These are phyloP conservation scores for Neocloeon triangulifer DNA, from an alignment of 1,140 invertebrate species.

Conservation along the genomic window DNA sequence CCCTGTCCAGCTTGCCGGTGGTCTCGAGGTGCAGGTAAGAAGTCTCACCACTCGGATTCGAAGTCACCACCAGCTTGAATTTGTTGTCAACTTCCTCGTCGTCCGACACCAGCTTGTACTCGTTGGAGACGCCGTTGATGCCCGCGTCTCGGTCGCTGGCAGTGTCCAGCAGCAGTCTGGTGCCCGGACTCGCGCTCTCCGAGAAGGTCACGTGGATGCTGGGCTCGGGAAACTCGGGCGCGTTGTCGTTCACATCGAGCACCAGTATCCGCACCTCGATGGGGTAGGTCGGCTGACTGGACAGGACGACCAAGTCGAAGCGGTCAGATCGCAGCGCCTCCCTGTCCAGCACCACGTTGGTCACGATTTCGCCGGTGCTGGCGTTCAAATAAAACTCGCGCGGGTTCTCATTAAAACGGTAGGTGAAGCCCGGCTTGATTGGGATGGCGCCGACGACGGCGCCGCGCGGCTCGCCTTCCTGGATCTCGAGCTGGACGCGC, in stretches of 20 bases:
- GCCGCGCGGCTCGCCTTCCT: conserved; percentile 58
- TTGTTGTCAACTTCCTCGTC: conserved; percentile 60
- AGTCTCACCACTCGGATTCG: conserved; percentile 67
- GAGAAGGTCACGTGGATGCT: conserved; percentile 68
- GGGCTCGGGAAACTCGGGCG: conserved; percentile 70
- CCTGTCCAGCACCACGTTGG: conserved; percentile 55
- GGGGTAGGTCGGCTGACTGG: conserved; percentile 79
- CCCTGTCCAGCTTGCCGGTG: conserved; percentile 69
- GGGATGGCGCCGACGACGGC: conserved; percentile 67
- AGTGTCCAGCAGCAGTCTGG: conserved; percentile 62
- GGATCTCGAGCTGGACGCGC: conserved; percentile 57
- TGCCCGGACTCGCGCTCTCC: conserved; percentile 71
- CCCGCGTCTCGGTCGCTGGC: conserved; percentile 69
- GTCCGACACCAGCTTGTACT: conserved; percentile 70
- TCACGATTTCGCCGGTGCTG: conserved; percentile 58
- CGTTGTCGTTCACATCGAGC: conserved; percentile 72
- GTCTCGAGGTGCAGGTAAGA: conserved; percentile 79
- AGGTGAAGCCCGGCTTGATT: conserved; percentile 64
- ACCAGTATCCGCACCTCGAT: conserved; percentile 75
- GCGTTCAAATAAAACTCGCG: conserved; percentile 60
- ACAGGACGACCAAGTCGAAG: conserved; percentile 72
- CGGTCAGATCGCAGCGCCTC: conserved; percentile 51
- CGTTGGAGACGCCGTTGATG: conserved; percentile 63
- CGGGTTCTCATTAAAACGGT: conserved; percentile 75
- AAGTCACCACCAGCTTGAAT: conserved; percentile 64